Conservation (phyloP, 2,797 vertebrate genomes). For the Psittacula derbiana region DNA sequence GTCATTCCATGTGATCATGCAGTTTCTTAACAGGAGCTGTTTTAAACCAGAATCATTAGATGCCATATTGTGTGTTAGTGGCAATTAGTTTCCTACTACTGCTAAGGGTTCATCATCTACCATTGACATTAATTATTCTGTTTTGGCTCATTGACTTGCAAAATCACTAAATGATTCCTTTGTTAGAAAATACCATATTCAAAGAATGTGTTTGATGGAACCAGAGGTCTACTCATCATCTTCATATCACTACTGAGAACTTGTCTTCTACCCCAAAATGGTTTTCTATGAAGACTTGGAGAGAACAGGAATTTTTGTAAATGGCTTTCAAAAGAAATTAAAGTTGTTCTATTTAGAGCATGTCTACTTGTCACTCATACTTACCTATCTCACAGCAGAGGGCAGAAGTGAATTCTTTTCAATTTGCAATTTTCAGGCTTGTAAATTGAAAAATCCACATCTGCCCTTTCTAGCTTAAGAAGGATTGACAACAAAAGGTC, state of each 20-base stretch:
- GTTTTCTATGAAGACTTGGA: background rate
- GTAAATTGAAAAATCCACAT: conserved; percentile 40
- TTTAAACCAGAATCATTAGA: background rate
- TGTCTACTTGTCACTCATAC: background rate
- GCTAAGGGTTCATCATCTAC: conserved; percentile 17
- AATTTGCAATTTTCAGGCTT: conserved; percentile 37
- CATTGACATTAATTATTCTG: conserved; percentile 43
- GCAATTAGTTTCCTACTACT: background rate
- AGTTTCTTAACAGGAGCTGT: background rate
- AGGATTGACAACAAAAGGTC: conserved; percentile 11
- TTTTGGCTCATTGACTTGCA: conserved; percentile 55
- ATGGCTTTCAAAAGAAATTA: background rate
- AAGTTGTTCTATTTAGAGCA: conserved; percentile 8
- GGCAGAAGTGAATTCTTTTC: conserved; percentile 28
- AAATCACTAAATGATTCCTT: conserved; percentile 42
- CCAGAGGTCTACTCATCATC: background rate
- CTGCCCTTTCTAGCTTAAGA: conserved; percentile 9
- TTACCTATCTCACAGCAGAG: conserved; percentile 8
- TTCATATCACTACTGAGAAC: background rate
- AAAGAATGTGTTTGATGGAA: background rate
- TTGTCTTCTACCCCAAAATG: background rate
- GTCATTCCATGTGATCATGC: background rate
- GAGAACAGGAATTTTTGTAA: background rate
- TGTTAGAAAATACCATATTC: background rate
- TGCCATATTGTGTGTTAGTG: background rate